A percentile compares a stretch with the other conserved stretches of the same genome.
phyloP scores from a whole-genome alignment of 2,888 invertebrate species.

The Chamaedrilus cognettii region DNA sequence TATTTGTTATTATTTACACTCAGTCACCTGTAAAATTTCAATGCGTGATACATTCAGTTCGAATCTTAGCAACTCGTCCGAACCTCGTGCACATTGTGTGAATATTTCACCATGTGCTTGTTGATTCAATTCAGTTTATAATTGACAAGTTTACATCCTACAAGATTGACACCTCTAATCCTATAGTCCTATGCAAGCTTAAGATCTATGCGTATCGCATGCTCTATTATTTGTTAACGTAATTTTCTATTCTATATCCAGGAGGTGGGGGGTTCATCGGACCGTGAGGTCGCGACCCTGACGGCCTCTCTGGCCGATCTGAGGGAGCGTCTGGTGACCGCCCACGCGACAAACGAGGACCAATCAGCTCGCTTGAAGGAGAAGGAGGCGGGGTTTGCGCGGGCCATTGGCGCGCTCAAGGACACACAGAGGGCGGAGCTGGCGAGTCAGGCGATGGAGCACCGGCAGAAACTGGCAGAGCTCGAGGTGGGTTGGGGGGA shows the following conservation, averaged over 20 bases:
- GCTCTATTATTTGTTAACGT: too few species aligned
- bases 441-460: slow-evolving; percentile 57
- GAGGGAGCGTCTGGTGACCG: slow-evolving; percentile 26
- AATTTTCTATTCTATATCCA: slow-evolving; percentile 7
- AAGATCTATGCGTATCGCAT: too few species aligned
- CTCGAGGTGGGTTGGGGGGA: slow-evolving; percentile 46
- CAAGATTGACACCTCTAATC: too few species aligned
- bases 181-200: too few species aligned
- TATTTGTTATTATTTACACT: too few species aligned
- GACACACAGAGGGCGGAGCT: slow-evolving; percentile 59
- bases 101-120: too few species aligned
- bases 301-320: slow-evolving; percentile 66
- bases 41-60: too few species aligned
- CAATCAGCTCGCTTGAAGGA: slow-evolving; percentile 41
- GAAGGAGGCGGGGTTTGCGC: slow-evolving; percentile 44
- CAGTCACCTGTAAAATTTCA: too few species aligned
- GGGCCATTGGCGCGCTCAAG: slow-evolving; percentile 50
- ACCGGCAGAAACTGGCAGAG: slow-evolving; percentile 69
- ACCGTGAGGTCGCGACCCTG: slow-evolving; percentile 49
- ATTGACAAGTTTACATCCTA: too few species aligned
- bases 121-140: too few species aligned
- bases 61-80: too few species aligned
- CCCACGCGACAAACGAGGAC: slow-evolving; percentile 55
- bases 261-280: slow-evolving; percentile 19
- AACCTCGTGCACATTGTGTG: too few species aligned